Evolutionary conservation across 2,797 vertebrate genomes (phyloP).

Genomic region (Danio albolineatus): DNA sequence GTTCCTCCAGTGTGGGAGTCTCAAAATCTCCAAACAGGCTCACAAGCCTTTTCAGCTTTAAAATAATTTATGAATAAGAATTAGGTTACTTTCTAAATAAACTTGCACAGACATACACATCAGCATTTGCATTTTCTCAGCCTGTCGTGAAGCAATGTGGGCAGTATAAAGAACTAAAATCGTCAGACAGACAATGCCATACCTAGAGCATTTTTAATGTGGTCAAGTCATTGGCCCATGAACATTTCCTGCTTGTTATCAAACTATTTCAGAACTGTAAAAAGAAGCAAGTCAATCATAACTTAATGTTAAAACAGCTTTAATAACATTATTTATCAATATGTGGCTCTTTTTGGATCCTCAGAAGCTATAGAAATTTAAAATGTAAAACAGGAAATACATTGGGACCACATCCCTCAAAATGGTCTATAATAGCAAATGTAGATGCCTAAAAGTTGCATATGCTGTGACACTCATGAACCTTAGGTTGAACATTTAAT

Average conservation of each 20-base stretch:
- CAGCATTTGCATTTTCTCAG: background rate
- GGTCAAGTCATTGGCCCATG: no score
- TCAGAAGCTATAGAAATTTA: no score
- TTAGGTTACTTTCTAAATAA: background rate
- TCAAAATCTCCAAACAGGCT: background rate
- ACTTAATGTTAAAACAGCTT: no score
- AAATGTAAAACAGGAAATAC: no score
- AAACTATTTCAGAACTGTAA: no score
- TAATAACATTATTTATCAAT: no score
- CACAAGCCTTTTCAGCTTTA: background rate
- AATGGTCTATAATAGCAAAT: background rate
- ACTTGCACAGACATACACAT: background rate
- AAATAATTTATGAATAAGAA: constrained; percentile 14
- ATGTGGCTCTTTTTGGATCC: no score
- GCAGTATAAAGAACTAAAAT: background rate
- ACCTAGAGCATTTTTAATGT: no score
- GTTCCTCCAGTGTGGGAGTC: background rate
- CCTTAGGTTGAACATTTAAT: background rate
- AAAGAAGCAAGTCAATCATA: no score
- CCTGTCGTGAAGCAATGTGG: background rate
- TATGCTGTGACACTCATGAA: no score
- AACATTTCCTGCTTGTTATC: no score
- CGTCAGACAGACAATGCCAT: background rate
- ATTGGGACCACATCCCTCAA: no score
- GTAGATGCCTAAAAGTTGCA: background rate